These are phyloP conservation scores for Chrysodeixis includens DNA, from an alignment of 2,888 invertebrate genomes.

Conservation along the genomic window DNA sequence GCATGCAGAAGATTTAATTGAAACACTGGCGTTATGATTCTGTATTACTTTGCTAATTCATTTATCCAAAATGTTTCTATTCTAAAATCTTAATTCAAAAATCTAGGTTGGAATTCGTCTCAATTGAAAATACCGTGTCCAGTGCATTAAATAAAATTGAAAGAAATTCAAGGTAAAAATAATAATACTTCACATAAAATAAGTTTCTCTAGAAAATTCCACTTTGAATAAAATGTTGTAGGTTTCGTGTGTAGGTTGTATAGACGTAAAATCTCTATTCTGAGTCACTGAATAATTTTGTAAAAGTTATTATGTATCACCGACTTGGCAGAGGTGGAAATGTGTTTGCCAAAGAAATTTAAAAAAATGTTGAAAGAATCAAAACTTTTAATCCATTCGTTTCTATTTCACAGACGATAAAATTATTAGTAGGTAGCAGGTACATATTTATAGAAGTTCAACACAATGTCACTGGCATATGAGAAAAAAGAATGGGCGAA, in stretches of 20 bases:
- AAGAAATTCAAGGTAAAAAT: too few relatives aligned
- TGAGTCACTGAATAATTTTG: constrained; percentile 43
- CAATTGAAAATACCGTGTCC: neutral
- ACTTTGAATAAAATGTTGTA: neutral
- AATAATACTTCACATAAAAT: neutral
- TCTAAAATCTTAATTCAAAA: neutral
- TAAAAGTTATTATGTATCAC: constrained; percentile 21
- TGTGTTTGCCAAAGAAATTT: constrained; percentile 44
- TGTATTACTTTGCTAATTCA: too few relatives aligned
- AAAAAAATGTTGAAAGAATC: constrained; percentile 11
- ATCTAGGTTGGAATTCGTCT: neutral
- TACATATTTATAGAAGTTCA: neutral
- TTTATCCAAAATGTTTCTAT: neutral
- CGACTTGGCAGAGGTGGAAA: constrained; percentile 51
- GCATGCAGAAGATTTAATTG: too few relatives aligned
- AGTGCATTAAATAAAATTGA: too few relatives aligned
- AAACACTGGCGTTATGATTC: too few relatives aligned
- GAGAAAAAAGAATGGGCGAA: neutral
- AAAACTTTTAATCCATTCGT: neutral
- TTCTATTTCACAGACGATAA: neutral
- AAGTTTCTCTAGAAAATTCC: neutral
- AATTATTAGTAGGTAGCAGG: constrained; percentile 1
- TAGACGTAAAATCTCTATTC: constrained; percentile 20
- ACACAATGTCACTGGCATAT: neutral
- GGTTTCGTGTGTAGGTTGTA: constrained; percentile 31